Percentiles rank a stretch among this genome's conserved stretches.
Conservation (phyloP, 35 echinoderm and acorn worm species). For the Heliocidaris erythrogramma region DNA sequence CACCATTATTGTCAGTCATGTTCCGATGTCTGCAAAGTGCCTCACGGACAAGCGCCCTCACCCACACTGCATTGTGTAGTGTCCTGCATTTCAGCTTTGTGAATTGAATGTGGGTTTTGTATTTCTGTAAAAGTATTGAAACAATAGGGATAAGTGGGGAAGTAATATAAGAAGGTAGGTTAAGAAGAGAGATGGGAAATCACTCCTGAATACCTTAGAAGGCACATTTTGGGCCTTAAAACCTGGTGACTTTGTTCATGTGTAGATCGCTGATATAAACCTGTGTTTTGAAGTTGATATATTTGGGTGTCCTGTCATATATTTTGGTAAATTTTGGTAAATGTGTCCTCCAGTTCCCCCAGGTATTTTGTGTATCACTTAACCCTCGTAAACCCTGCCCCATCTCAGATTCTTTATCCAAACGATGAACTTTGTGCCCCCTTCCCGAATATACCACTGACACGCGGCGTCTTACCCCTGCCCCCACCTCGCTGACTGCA, state of each 20-base stretch:
- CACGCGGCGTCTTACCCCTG: not conserved
- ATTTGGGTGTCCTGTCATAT: not conserved
- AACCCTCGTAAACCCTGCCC: not conserved
- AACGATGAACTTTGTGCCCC: not conserved
- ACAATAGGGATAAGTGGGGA: not conserved
- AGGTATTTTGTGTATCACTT: slow-evolving; percentile 1
- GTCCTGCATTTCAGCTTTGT: not conserved
- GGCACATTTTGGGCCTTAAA: not conserved
- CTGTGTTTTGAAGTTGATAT: not conserved
- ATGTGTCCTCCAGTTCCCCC: not conserved
- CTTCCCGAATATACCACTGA: slow-evolving; percentile 7
- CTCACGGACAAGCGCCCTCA: not conserved
- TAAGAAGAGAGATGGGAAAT: not conserved
- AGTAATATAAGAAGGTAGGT: not conserved
- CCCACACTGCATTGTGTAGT: not conserved
- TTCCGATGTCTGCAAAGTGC: not conserved
- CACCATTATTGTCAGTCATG: not conserved
- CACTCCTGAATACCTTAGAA: not conserved
- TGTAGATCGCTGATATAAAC: not conserved
- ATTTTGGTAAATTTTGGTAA: not conserved
- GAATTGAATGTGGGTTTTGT: not conserved
- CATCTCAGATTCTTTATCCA: slow-evolving; percentile 12
- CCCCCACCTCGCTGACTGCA: slow-evolving; percentile 33
- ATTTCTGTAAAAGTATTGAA: not conserved
- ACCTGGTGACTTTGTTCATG: not conserved